Evolutionary conservation across 2,888 invertebrate species (phyloP), one percentile per base, ranked within the genome.

Genomic region (Habrosyne pyritoides): DNA sequence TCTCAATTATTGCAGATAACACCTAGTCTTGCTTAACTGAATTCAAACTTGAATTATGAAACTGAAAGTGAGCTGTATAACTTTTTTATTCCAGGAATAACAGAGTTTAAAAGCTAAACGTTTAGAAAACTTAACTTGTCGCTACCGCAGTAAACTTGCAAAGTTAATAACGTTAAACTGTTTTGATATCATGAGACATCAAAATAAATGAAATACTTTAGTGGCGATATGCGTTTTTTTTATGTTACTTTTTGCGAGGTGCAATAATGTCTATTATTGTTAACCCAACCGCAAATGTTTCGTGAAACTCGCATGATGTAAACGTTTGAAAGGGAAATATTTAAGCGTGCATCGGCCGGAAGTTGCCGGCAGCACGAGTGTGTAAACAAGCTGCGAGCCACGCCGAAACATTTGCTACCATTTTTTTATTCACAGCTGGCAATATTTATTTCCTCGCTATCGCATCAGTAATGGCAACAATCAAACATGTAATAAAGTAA

Each of bases 261-360:
- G 52, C 52, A 24, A 52, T 52, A 52, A 52, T 53, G n/a, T n/a
- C 46, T 50, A 54, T 57, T 66, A 66, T 69, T 69, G 62, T 56
- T 71, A 66, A 57, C 42, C 6, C 42, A 49, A 51, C 56, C 53
- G 56, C 62, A 64, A 59, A 66, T 59, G 61, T 71, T 72, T 75
- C 64, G 61, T 60, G 53, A 62, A 56, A 63, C 70, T 69, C 67
- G 62, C 57, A 71, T 71, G 70, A 76, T 70, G 69, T 75, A 63
- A 75, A 75, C 69, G 71, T 63, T 77, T 75, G 69, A 74, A 75
- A 79, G 69, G 66, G 78, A 76, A 85, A 83, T 83, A 78, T 84
- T 84, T 80, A 69, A 75, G 73, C 77, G 73, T 71, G 78, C 80
- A 79, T 67, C 69, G 75, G 67, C 65, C 79, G 86, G 84, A 87